phyloP scores from a whole-genome alignment of 2,113 vertebrate species.

The Penelope pileata region DNA sequence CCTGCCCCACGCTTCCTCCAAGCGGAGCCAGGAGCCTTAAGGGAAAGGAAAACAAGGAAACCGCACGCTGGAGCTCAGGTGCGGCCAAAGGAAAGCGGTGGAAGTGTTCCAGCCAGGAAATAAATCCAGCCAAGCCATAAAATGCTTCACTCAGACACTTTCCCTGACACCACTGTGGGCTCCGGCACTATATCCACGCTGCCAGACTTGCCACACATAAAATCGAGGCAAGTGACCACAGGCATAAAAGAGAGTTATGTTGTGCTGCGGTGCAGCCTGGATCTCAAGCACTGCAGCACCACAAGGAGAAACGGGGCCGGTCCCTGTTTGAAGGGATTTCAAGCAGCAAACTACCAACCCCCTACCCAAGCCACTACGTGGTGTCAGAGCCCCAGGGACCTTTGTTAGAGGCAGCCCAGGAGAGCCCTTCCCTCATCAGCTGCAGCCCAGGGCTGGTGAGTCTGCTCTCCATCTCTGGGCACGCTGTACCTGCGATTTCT shows the following conservation, averaged over 20 bases:
- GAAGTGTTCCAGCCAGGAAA: constrained; percentile 56
- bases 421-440: not conserved
- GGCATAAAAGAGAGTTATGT: constrained; percentile 54
- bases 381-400: not conserved
- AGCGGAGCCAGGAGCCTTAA: not conserved
- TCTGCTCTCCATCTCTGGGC: not conserved
- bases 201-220: constrained; percentile 23
- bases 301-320: not conserved
- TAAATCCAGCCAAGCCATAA: constrained; percentile 29
- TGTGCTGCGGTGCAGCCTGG: not conserved
- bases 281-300: not conserved
- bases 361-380: not conserved
- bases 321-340: not conserved
- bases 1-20: not conserved
- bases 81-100: not conserved
- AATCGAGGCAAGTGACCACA: constrained; percentile 33
- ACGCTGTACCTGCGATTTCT: not conserved
- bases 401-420: not conserved
- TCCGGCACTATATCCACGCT: not conserved
- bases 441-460: not conserved
- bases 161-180: constrained; percentile 13
- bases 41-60: constrained; percentile 39
- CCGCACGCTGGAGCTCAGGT: not conserved
- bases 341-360: not conserved
- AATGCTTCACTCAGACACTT: constrained; percentile 22